Base-by-base conservation (phyloP, 2,888 invertebrate genomes). In the Crematogaster levior region DNA sequence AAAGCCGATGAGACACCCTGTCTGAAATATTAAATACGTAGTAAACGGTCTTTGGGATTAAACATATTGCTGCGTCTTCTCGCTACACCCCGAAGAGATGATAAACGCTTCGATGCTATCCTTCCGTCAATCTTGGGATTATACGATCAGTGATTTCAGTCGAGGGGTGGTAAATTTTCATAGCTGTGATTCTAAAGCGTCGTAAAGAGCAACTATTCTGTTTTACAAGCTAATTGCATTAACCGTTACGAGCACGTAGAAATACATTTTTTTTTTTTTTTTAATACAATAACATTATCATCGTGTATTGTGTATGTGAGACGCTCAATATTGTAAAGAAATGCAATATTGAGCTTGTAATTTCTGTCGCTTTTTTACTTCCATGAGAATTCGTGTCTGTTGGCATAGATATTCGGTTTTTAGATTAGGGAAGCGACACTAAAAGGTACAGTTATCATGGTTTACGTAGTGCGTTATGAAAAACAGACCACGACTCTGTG, bases 401-500 rank as follows among this genome's bases (percentile, higher is more conserved):
- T 66, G 15, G 37, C 40, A 53, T 40, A 18, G 40, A 70, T 37
- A 40, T 61, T 65, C 51, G 79, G 37, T 24, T 75, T n/a, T 2
- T 53, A 48, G 10, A 51, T 51, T 63, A 48, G 68, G 61, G 65
- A 43, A 66, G 75, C 60, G 83, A 58, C 53, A 84, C 68, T 83
- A 84, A 84, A 84, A 72, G 83, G 74, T 88, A 88, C 82, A 83
- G 65, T 65, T 75, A 75, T 81, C 48, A 63, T 30, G 43, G 30
- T 70, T 60, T 63, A 48, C 43, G 27, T 56, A 53, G 37, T 63
- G 81, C 73, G 75, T 85, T 83, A 87, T 82, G 80, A 81, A 90
- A 90, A 91, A 89, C 89, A 90, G 89, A 90, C 83, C 86, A 85
- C 86, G 77, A 37, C 40, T 81, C 66, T 70, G 84, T 43, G 86